Base-by-base conservation (phyloP, 2,797 vertebrate species). In the Mycteria americana region DNA sequence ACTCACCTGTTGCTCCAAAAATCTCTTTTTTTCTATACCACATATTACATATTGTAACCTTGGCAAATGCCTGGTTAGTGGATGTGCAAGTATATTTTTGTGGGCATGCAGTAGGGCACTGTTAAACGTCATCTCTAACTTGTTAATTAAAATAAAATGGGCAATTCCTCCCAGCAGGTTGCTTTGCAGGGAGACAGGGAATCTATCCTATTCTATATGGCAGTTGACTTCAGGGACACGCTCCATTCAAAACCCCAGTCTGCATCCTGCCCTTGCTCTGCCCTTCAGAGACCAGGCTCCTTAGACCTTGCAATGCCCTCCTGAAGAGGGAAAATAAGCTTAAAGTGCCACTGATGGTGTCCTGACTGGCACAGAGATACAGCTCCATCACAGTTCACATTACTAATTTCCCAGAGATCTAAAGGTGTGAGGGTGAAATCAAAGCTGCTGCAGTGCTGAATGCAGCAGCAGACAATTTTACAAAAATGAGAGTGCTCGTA, bases 211-310 rank as follows among this genome's bases (percentile, higher is more conserved):
- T 21, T 77, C 31, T 60, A 6, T 10, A 31, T 35, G 41, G 33
- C 16, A 22, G 23, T 0, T 81, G 50, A 75, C n/a, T 46, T 67
- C 43, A 84, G 54, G 25, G 25, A 41, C 35, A 62, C 0, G 0
- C 17, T 77, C 51, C 39, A 51, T 27, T 41, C 50, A 87, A 81
- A 94, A 85, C 3, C 8, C 10, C 37, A 57, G 35, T 19, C n/a
- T 72, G 16, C 11, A 31, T n/a, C 23, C 33, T 9, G 1, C 30
- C 24, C 13, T 67, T 81, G 30, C 65, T 85, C 72, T 85, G 28
- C 21, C 72, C 2, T 8, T 78, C 54, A 54, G n/a, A 83, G 11
- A 57, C 10, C 17, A 64, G 33, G 28, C 13, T 68, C 45, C n/a
- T 75, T n/a, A 74, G 35, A 60, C 28, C 8, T 35, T 56, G 62